Base-by-base conservation (phyloP, 2,113 vertebrate species). In the Pycnonotus jocosus region DNA sequence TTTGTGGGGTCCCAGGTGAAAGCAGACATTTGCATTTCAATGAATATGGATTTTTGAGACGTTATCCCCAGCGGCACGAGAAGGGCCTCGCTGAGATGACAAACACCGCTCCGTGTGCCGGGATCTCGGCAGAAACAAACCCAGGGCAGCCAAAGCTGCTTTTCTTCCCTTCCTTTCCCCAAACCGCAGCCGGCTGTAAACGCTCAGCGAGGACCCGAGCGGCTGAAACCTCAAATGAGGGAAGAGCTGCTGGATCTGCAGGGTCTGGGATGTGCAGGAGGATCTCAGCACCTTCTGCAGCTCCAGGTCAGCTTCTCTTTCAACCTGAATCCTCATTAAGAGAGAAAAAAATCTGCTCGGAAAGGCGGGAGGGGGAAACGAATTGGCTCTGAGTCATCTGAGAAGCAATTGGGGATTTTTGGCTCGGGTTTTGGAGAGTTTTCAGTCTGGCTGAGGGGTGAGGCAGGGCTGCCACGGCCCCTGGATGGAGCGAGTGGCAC, bases 41-140 rank as follows among this genome's bases (percentile, higher is more conserved):
- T 96, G 86, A 95, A 92, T 92, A 95, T 96, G 81, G 90, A 93
- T 96, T 97, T 97, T 89, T 91, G 92, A 94, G 95, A 37, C 15
- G 10, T 68, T 58, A 89, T 94, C 21, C 69, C 68, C 84, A 10
- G 38, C 11, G 77, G 95, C 80, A 40, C 24, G 90, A 50, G 15
- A 24, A 65, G 60, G 65, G 82, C 81, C 44, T 81, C 68, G 81
- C 57, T 83, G 94, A 73, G 83, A 62, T 93, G 93, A 83, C 83
- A 88, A 70, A 81, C 3, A 3, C 48, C 15, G 2, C 27, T 91
- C 38, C 68, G 15, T 3, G 15, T 37, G 93, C 79, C 33, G 19
- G 2, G 11, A 1, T 12, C 31, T 1, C 1, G n/a, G n/a, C n/a
- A n/a, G n/a, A n/a, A n/a, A n/a, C 0, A 22, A 38, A 38, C 38